Evolutionary conservation across 1,140 invertebrate species (phyloP).

Genomic region (Chionoecetes opilio): DNA sequence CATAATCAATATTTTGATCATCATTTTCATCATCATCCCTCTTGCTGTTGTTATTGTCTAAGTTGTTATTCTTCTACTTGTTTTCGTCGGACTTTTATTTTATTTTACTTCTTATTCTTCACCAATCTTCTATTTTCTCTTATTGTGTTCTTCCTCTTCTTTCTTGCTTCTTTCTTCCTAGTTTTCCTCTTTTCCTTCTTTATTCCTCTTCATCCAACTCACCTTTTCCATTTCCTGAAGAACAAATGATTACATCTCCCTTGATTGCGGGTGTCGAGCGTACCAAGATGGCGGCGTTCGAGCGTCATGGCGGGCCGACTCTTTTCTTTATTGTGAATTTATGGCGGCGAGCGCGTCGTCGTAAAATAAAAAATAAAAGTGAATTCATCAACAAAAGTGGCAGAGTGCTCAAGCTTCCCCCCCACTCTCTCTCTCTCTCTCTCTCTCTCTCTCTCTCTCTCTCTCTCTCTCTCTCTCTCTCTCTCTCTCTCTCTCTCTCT

Average conservation of each 20-base stretch:
- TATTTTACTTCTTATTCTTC: neutral
- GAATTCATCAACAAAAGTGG: conserved; percentile 78
- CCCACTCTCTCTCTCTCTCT: neutral
- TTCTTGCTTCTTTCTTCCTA: neutral
- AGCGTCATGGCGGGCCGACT: neutral
- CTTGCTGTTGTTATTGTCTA: no score
- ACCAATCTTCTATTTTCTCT: neutral
- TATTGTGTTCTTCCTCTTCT: neutral
- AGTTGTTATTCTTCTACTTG: neutral
- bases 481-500: conserved; percentile 32
- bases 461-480: conserved; percentile 33
- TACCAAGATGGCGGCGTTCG: conserved; percentile 24
- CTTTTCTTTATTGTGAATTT: conserved; percentile 77
- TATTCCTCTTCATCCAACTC: neutral
- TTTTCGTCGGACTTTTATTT: neutral
- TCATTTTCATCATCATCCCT: no score
- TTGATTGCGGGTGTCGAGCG: neutral
- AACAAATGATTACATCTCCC: neutral
- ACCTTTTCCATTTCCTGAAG: neutral
- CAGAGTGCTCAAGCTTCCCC: conserved; percentile 60
- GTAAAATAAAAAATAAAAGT: conserved; percentile 69
- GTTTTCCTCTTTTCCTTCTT: neutral
- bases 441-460: conserved; percentile 38
- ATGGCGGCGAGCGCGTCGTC: conserved; percentile 66
- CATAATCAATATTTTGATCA: no score